Conservation (phyloP, 2,888 invertebrate species). For the Sminthurides aquaticus region DNA sequence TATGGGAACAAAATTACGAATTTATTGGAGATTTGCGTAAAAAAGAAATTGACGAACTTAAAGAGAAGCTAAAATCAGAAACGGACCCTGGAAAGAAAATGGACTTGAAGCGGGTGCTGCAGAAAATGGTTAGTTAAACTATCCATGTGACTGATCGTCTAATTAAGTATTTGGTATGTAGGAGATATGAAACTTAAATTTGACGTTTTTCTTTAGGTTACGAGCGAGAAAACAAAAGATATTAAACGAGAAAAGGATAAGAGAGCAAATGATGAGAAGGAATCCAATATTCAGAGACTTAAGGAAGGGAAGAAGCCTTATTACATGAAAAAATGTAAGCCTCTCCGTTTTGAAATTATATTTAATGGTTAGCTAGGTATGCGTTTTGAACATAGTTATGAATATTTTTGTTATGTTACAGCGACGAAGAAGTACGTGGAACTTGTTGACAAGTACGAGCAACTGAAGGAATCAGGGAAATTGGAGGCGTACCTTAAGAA, state of each 20-base stretch:
- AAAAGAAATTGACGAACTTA: conserved; percentile 52
- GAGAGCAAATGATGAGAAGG: conserved; percentile 53
- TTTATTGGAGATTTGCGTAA: conserved; percentile 66
- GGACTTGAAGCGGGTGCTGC: conserved; percentile 63
- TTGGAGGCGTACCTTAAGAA: conserved; percentile 73
- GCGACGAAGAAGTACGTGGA: conserved; percentile 69
- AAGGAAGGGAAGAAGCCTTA: conserved; percentile 63
- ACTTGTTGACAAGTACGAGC: conserved; percentile 70
- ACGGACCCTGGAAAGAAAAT: conserved; percentile 58
- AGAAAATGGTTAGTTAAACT: conserved; percentile 54
- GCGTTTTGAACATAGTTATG: no score
- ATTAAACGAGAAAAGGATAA: conserved; percentile 55
- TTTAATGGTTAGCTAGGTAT: no score
- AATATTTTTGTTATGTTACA: conserved; percentile 50
- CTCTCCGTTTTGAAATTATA: conserved; percentile 4
- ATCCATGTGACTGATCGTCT: no score
- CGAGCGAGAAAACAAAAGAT: conserved; percentile 64
- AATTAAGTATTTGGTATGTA: conserved; percentile 1
- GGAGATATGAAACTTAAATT: not conserved
- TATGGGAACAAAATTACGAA: conserved; percentile 67
- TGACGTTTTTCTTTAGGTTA: conserved; percentile 51
- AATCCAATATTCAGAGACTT: conserved; percentile 55
- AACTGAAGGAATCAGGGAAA: conserved; percentile 67
- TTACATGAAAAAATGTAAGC: conserved; percentile 65
- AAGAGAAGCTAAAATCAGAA: conserved; percentile 53